Conservation (phyloP, 2,113 vertebrate species). For the Dendrocopos noguchii region DNA sequence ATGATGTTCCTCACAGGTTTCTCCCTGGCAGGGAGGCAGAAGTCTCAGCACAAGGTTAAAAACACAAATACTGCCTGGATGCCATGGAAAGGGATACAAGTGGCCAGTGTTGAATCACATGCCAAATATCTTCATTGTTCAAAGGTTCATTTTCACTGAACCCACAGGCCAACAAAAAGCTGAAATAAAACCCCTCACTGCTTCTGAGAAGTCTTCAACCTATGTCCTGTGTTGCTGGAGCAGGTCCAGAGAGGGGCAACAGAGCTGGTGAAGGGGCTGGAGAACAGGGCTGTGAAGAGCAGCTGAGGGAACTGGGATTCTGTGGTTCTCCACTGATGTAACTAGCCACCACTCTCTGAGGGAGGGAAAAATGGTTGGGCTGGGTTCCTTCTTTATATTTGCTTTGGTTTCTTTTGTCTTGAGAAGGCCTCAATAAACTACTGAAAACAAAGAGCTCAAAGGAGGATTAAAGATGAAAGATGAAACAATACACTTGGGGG, state of each 20-base stretch:
- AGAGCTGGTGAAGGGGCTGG: too few relatives aligned
- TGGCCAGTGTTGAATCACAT: neutral
- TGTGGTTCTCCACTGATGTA: neutral
- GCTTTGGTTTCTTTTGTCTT: neutral
- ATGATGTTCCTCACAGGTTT: neutral
- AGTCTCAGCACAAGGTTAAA: neutral
- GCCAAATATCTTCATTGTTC: neutral
- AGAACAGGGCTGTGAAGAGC: too few relatives aligned
- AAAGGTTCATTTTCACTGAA: neutral
- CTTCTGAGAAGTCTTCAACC: neutral
- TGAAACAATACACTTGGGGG: neutral
- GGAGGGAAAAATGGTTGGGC: neutral
- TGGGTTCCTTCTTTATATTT: neutral
- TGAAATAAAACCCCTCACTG: neutral
- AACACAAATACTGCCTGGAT: neutral
- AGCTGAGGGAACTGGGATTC: too few relatives aligned
- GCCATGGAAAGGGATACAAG: neutral
- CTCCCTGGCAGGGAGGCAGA: neutral
- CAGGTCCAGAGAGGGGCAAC: too few relatives aligned
- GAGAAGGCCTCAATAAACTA: neutral
- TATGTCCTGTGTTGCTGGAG: neutral
- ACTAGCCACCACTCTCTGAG: neutral
- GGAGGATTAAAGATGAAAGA: neutral
- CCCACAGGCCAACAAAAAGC: neutral
- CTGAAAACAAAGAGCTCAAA: neutral